A percentile compares a stretch with the other conserved stretches of the same genome.
phyloP scores from a whole-genome alignment of 1,140 invertebrate genomes.

The Laupala kohalensis region DNA sequence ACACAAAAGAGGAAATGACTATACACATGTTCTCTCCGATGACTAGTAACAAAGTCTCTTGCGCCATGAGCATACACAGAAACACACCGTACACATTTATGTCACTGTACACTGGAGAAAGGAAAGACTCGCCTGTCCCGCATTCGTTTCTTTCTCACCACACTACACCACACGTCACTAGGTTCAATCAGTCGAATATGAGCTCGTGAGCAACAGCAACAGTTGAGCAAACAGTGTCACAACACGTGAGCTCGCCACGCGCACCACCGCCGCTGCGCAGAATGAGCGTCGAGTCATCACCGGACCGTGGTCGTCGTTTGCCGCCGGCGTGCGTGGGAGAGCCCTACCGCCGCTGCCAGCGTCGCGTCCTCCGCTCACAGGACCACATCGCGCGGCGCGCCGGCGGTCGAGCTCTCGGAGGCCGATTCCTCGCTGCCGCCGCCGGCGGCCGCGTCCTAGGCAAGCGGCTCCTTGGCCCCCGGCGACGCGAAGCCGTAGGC shows the following conservation, averaged over 20 bases:
- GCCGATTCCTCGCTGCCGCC: neutral
- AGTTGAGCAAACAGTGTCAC: too few species aligned
- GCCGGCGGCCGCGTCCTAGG: slow-evolving; percentile 8
- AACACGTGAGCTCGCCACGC: neutral
- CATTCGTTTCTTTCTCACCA: neutral
- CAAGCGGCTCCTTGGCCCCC: slow-evolving; percentile 37
- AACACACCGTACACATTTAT: neutral
- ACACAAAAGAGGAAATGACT: too few species aligned
- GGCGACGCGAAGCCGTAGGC: slow-evolving; percentile 46
- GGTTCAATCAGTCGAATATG: too few species aligned
- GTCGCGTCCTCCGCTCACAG: neutral
- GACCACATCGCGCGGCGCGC: neutral
- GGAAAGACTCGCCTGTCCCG: neutral
- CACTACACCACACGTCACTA: neutral
- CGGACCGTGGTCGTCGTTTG: neutral
- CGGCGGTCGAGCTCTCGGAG: neutral
- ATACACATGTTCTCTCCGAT: too few species aligned
- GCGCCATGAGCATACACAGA: neutral
- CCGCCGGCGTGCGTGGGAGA: too few species aligned
- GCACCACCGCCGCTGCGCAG: neutral
- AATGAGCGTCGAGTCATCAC: neutral
- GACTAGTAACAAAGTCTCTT: too few species aligned
- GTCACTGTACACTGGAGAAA: neutral
- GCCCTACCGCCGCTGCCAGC: too few species aligned
- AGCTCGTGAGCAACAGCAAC: too few species aligned